Conservation (phyloP, 2,888 invertebrate genomes). For the Aleiodes alternator region DNA sequence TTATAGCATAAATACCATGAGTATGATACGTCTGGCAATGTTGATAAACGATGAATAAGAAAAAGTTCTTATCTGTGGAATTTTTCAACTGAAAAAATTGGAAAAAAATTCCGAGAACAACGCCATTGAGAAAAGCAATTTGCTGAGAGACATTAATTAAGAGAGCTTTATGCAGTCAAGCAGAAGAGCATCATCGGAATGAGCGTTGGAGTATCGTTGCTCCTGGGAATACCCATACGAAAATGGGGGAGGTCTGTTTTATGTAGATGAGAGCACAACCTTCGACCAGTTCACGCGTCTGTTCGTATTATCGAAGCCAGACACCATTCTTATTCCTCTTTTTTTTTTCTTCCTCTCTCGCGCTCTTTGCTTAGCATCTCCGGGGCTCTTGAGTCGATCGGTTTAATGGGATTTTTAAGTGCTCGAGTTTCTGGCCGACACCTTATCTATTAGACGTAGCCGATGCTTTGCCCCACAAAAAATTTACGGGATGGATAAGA, state of each 20-base stretch:
- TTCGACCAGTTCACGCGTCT: slow-evolving; percentile 49
- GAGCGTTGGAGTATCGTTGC: slow-evolving; percentile 16
- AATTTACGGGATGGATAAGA: slow-evolving; percentile 10
- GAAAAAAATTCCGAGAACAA: background rate
- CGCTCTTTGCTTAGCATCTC: slow-evolving; percentile 48
- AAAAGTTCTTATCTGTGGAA: background rate
- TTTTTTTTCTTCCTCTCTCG: slow-evolving; percentile 23
- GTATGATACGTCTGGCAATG: too few relatives aligned
- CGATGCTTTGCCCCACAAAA: slow-evolving; percentile 28
- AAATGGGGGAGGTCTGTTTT: slow-evolving; percentile 54
- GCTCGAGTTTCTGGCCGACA: slow-evolving; percentile 44
- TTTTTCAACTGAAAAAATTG: background rate
- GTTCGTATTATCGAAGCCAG: slow-evolving; percentile 41
- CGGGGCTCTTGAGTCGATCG: slow-evolving; percentile 58
- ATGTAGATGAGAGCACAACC: slow-evolving; percentile 52
- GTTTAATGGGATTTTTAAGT: slow-evolving; percentile 65
- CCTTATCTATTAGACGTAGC: slow-evolving; percentile 57
- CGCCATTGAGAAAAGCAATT: background rate
- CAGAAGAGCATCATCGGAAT: slow-evolving; percentile 6
- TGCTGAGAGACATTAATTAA: slow-evolving; percentile 42
- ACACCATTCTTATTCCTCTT: slow-evolving; percentile 26
- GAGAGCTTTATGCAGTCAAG: slow-evolving; percentile 20
- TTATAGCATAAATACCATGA: too few relatives aligned
- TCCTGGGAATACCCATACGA: slow-evolving; percentile 1
- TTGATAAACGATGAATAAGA: too few relatives aligned